phyloP scores from a whole-genome alignment of 2,888 invertebrate species.

The Tribolium freemani region DNA sequence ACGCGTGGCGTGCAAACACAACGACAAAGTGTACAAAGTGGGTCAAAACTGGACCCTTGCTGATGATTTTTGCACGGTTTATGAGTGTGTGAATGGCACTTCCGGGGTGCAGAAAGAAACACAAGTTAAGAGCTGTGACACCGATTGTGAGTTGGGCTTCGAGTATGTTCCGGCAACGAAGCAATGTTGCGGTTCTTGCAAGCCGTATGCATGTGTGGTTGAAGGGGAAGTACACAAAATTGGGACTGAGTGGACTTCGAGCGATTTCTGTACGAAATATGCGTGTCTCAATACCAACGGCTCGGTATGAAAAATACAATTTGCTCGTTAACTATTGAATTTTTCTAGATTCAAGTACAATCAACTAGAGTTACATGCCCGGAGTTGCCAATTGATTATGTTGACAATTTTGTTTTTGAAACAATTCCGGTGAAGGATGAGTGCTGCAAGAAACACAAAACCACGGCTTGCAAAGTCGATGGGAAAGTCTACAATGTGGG shows the following conservation, averaged over 20 bases:
- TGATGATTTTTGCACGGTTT: constrained; percentile 71
- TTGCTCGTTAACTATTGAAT: constrained; percentile 6
- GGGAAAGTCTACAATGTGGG: constrained; percentile 69
- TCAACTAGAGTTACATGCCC: constrained; percentile 71
- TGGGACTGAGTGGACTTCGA: constrained; percentile 74
- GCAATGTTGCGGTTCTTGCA: constrained; percentile 78
- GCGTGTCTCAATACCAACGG: constrained; percentile 72
- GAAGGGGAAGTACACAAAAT: constrained; percentile 68
- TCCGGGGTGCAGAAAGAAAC: constrained; percentile 72
- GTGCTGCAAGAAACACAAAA: constrained; percentile 73
- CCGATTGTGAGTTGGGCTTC: constrained; percentile 71
- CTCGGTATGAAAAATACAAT: constrained; percentile 54
- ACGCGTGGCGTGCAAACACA: constrained; percentile 73
- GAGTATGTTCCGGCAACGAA: constrained; percentile 66
- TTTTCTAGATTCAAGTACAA: constrained; percentile 72
- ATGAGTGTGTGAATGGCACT: constrained; percentile 69
- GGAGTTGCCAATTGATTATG: constrained; percentile 65
- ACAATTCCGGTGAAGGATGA: constrained; percentile 68
- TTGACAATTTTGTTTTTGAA: constrained; percentile 70
- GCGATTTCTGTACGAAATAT: constrained; percentile 75
- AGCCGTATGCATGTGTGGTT: constrained; percentile 71
- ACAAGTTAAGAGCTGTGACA: constrained; percentile 71
- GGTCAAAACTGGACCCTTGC: constrained; percentile 74
- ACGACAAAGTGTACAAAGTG: constrained; percentile 66
- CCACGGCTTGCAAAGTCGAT: constrained; percentile 71